phyloP scores from a whole-genome alignment of 2,113 vertebrate genomes.

The Grammomys dolichurus region DNA sequence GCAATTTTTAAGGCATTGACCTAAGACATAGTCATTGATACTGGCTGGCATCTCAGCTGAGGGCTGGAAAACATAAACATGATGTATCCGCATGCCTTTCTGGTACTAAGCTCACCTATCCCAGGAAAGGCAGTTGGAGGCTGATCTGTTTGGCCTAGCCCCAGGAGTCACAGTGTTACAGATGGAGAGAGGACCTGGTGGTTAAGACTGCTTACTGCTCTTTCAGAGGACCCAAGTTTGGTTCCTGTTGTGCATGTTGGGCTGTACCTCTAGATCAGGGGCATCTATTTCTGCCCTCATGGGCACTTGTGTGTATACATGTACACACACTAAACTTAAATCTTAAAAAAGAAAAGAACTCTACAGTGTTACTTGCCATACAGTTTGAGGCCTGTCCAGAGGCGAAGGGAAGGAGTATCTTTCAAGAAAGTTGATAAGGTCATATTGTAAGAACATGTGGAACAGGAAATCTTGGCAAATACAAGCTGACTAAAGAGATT shows the following conservation, averaged over 20 bases:
- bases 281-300: neutral
- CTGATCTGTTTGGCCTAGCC: neutral
- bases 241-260: neutral
- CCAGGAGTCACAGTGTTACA: neutral
- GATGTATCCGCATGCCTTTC: neutral
- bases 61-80: neutral
- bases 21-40: neutral
- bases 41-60: neutral
- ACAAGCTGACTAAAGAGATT: constrained; percentile 37
- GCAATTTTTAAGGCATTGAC: neutral
- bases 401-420: neutral
- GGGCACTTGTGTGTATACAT: neutral
- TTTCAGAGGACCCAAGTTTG: neutral
- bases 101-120: neutral
- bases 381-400: neutral
- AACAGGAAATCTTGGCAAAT: constrained; percentile 55
- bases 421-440: constrained; percentile 12
- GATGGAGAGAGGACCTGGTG: no score
- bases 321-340: neutral
- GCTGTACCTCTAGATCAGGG: neutral
- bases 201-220: neutral
- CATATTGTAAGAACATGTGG: neutral
- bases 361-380: neutral
- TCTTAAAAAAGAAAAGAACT: neutral
- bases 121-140: neutral